A percentile compares a stretch with the other conserved stretches of the same genome.
Conservation (phyloP, 1,140 invertebrate genomes). For the Parapsyche elsis region DNA sequence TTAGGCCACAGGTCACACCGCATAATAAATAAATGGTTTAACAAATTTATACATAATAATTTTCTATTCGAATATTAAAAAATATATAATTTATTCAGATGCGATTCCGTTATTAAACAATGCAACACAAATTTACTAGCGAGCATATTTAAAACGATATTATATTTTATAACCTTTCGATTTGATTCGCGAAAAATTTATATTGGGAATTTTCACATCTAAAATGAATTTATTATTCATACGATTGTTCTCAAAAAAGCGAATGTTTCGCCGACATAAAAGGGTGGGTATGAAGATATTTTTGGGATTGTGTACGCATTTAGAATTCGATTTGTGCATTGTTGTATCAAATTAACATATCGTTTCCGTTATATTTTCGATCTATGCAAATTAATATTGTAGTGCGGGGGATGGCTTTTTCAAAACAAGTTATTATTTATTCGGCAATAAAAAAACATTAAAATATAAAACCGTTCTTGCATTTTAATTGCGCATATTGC, state of each 20-base stretch:
- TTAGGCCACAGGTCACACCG: neutral
- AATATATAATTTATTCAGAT: neutral
- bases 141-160: neutral
- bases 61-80: constrained; percentile 1
- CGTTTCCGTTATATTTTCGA: constrained; percentile 23
- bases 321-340: constrained; percentile 2
- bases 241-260: neutral
- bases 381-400: constrained; percentile 7
- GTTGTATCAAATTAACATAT: constrained; percentile 15
- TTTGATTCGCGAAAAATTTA: constrained; percentile 1
- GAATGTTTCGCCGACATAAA: neutral
- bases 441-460: neutral
- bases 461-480: constrained; percentile 9
- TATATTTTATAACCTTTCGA: neutral
- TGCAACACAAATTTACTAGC: neutral
- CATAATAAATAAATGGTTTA: no score
- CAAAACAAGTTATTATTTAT: constrained; percentile 7
- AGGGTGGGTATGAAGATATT: neutral
- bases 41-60: neutral
- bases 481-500: neutral
- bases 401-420: neutral
- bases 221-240: constrained; percentile 9
- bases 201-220: neutral
- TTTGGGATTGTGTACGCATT: neutral
- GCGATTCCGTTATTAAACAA: neutral